Base-by-base conservation (phyloP, 2,113 vertebrate species). In the Lamprotornis superbus region DNA sequence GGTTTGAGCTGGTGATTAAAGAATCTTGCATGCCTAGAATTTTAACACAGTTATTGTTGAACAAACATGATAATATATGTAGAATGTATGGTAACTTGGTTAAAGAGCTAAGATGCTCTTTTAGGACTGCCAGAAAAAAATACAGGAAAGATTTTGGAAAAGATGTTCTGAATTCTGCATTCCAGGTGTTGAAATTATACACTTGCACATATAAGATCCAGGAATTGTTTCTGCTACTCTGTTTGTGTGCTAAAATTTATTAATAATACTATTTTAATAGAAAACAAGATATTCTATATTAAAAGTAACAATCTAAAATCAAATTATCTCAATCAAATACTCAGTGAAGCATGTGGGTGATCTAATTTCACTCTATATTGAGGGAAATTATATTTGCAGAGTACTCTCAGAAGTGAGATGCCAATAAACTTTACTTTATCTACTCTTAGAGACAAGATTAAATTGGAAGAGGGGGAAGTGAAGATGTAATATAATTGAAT, bases 1-100 rank as follows among this genome's bases (percentile, higher is more conserved):
- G 67, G 74, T 90, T 95, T 93, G 76, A 94, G 86, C 22, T 78
- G 67, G 75, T 90, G 78, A 95, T 86, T 91, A 92, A 91, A 85
- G 52, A 83, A 91, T 90, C 31, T 82, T 85, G 22, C 65, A 91
- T 4, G 16, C 12, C 74, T 80, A 47, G 83, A 95, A 96, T 96
- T 95, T 86, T 93, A 93, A 93, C 23, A 12, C 8, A 3, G 9
- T 69, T 89, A 59, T 82, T 17, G 2, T 61, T 80, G 70, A 89
- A 69, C 69, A 97, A 96, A 91, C 61, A 65, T 16, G 27, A 28
- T 49, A 67, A 74, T 37, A n/a, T 14, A 39, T 30, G 31, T 64
- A 37, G 37, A 65, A 83, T 37, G 17, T 22, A 63, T 30, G 8
- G 10, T 47, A n/a, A 22, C 57, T 75, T 23, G 33, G 8, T 52